phyloP scores from a whole-genome alignment of 2,888 invertebrate species.

The Teleiodes luculella region DNA sequence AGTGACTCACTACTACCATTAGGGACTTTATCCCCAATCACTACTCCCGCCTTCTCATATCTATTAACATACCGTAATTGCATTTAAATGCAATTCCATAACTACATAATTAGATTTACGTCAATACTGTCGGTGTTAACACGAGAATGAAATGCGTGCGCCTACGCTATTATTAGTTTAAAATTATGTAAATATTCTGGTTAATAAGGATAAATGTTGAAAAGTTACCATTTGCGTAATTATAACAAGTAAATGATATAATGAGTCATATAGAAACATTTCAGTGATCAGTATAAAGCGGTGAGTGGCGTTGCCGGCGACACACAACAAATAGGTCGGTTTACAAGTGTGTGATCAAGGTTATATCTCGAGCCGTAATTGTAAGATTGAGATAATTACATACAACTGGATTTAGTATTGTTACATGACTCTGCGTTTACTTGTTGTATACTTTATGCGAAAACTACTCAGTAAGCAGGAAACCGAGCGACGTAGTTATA shows the following conservation, averaged over 20 bases:
- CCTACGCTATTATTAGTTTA: not conserved
- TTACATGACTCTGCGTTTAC: slow-evolving; percentile 16
- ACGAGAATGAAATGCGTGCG: not conserved
- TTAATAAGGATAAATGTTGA: slow-evolving; percentile 17
- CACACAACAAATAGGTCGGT: slow-evolving; percentile 21
- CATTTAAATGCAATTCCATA: not conserved
- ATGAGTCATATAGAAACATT: slow-evolving; percentile 32
- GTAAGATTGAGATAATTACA: slow-evolving; percentile 57
- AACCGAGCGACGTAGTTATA: too few species aligned
- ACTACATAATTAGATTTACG: not conserved
- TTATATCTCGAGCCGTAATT: slow-evolving; percentile 50
- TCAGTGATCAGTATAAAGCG: slow-evolving; percentile 36
- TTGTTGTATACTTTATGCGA: not conserved
- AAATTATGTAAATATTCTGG: slow-evolving; percentile 9
- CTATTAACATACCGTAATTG: slow-evolving; percentile 4
- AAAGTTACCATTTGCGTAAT: slow-evolving; percentile 21
- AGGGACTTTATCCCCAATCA: slow-evolving; percentile 63
- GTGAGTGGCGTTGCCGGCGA: slow-evolving; percentile 38
- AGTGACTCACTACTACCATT: slow-evolving; percentile 59
- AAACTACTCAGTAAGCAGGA: not conserved
- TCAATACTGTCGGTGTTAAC: not conserved
- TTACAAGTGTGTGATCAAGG: slow-evolving; percentile 61
- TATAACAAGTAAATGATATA: slow-evolving; percentile 32
- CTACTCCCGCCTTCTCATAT: slow-evolving; percentile 47
- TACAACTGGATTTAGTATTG: slow-evolving; percentile 44